Evolutionary conservation across 2,797 vertebrate species (phyloP), one percentile per base, ranked within the genome.

Genomic region (Sciurus vulgaris): DNA sequence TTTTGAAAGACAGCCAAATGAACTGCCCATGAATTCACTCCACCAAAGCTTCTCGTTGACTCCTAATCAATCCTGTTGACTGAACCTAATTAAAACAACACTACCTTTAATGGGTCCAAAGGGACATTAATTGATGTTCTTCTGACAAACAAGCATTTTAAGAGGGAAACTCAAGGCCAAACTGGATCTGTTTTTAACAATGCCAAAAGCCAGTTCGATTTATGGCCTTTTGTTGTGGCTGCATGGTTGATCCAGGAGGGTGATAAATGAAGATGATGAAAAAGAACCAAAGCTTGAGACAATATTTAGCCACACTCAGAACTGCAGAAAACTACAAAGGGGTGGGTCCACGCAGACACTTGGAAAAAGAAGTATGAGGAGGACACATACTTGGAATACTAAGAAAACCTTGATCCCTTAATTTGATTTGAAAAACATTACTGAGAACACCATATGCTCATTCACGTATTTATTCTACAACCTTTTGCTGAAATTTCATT

Each of bases 71-170:
- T 90, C 73, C 51, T 79, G 82, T 54, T 86, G 73, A 92, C 83
- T 76, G 69, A 92, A 83, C 18, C 65, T 96, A 96, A 94, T 96
- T 92, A 97, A 97, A 92, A 83, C 38, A 84, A 18, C 44, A 63
- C 73, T 26, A 76, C 41, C 59, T 91, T 91, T 87, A 93, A 96
- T 65, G 67, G 54, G 61, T 51, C 89, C 74, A 90, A 82, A 22
- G 87, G 83, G 73, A 79, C 18, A 30, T 82, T 88, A 86, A 81
- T 7, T 95, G 84, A 72, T 44, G 41, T 70, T 94, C 59, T 93
- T 63, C 47, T 95, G 90, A 94, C 38, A 86, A 96, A 92, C 17
- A 10, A 59, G 14, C n/a, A 82, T 94, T 95, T 93, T 85, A 82
- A 94, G 14, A 94, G 35, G 33, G 51, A 96, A 96, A 93, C 41